Conservation (phyloP, 53 echinoderm and acorn worm species). For the Echinometra lucunter region DNA sequence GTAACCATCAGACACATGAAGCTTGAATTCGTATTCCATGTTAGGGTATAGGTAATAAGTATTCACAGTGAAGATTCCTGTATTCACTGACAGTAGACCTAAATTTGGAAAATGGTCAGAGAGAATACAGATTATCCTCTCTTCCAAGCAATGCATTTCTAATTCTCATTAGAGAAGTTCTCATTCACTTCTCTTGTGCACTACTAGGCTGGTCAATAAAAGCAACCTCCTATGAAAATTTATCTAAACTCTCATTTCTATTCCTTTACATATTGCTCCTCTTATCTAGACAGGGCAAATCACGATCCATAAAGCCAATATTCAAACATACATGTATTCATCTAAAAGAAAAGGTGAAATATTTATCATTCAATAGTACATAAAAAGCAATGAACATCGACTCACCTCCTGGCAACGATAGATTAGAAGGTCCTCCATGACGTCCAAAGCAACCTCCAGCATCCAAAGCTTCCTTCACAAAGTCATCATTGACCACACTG, state of each 20-base stretch:
- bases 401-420: constrained; percentile 52
- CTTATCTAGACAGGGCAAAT: too few species aligned
- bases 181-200: too few species aligned
- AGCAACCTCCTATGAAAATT: too few species aligned
- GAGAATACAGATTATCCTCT: background rate
- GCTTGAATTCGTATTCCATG: constrained; percentile 90
- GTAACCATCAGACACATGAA: constrained; percentile 76
- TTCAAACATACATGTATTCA: too few species aligned
- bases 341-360: too few species aligned
- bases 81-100: background rate
- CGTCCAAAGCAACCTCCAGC: constrained; percentile 60
- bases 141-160: too few species aligned
- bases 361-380: background rate
- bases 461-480: background rate
- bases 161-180: too few species aligned
- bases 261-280: too few species aligned
- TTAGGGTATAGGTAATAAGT: constrained; percentile 82
- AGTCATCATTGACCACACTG: constrained; percentile 48
- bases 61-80: constrained; percentile 66
- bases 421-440: constrained; percentile 37
- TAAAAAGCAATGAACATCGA: background rate
- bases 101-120: background rate
- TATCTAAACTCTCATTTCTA: too few species aligned
- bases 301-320: too few species aligned
- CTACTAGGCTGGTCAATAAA: too few species aligned